Conservation (phyloP, 2,797 vertebrate genomes). For the Hydrolagus colliei region DNA sequence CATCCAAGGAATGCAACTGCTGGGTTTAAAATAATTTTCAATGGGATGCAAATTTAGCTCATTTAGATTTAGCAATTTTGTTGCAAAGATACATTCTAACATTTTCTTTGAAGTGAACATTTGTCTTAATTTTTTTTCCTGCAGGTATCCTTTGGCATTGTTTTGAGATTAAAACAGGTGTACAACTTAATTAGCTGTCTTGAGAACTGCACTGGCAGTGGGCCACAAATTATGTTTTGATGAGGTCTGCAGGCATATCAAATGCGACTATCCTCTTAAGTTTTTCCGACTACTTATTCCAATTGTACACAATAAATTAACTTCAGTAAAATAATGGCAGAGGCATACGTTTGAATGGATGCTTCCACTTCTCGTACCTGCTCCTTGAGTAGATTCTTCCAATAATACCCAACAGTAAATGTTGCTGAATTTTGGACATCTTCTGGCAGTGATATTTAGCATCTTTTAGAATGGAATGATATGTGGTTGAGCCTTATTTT, state of each 20-base stretch:
- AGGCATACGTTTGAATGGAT: background rate
- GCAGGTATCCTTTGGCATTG: background rate
- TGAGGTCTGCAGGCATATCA: background rate
- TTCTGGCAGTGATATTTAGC: background rate
- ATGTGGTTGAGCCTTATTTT: background rate
- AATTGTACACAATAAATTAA: background rate
- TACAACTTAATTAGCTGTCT: background rate
- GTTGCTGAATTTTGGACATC: background rate
- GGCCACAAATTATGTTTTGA: background rate
- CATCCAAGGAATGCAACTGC: background rate
- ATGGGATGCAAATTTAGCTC: too few relatives aligned
- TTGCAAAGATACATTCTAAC: background rate
- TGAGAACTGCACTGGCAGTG: background rate
- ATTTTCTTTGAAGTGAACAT: background rate
- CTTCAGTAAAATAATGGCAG: background rate
- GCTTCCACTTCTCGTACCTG: too few relatives aligned
- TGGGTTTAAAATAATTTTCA: background rate
- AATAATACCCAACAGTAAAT: too few relatives aligned
- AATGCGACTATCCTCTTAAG: background rate
- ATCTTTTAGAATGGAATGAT: background rate
- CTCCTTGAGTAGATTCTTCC: too few relatives aligned
- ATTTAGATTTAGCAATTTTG: too few relatives aligned
- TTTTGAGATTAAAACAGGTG: background rate
- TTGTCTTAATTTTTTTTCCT: background rate
- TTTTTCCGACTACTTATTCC: background rate